Percentiles rank a stretch among this genome's conserved stretches.
Conservation (phyloP, 2,888 invertebrate genomes). For the Cheilosia scutellata region DNA sequence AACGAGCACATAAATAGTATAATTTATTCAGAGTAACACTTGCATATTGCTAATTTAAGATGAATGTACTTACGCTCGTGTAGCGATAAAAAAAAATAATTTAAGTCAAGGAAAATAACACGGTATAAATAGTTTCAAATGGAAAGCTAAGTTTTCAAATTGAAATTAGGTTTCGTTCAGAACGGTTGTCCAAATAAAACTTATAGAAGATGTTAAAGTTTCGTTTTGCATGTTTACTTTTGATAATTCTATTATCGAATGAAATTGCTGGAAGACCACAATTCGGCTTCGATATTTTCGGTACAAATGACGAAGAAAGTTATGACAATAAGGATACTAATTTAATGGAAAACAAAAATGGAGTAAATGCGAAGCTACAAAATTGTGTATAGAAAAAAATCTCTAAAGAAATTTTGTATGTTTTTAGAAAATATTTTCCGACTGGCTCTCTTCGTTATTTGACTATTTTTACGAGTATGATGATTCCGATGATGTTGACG, state of each 20-base stretch:
- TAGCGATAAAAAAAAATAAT: neutral
- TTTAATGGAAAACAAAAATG: neutral
- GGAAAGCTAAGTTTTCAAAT: neutral
- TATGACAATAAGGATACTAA: neutral
- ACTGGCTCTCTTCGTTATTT: conserved; percentile 68
- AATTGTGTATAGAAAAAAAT: neutral
- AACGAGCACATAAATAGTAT: conserved; percentile 12
- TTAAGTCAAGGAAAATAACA: conserved; percentile 1
- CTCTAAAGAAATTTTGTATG: neutral
- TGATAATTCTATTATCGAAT: conserved; percentile 6
- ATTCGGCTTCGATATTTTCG: neutral
- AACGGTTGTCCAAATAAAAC: neutral
- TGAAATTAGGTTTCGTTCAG: neutral
- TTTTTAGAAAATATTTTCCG: conserved; percentile 3
- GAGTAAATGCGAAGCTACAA: neutral
- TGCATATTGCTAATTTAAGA: conserved; percentile 4
- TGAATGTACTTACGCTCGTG: neutral
- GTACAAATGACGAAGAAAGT: neutral
- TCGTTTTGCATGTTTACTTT: neutral
- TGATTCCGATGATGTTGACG: conserved; percentile 60
- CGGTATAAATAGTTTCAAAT: conserved; percentile 26
- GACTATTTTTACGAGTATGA: conserved; percentile 47
- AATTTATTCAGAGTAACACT: conserved; percentile 22
- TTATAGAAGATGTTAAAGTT: conserved; percentile 2
- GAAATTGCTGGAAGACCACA: neutral